A percentile compares a stretch with the other conserved stretches of the same genome.
These are phyloP conservation scores for Tinamus guttatus DNA, from an alignment of 2,113 vertebrate genomes.

Conservation along the genomic window DNA sequence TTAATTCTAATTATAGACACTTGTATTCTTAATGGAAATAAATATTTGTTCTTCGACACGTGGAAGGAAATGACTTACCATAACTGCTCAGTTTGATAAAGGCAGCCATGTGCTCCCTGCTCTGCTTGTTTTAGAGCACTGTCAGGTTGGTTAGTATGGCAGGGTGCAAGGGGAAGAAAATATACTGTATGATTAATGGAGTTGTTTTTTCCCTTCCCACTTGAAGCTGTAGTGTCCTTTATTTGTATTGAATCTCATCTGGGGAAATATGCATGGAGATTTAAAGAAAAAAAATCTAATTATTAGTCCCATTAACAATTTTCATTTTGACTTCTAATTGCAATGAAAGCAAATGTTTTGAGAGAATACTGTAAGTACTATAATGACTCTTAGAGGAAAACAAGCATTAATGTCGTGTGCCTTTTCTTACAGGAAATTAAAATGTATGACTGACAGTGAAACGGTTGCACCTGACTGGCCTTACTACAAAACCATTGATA, in stretches of 20 bases:
- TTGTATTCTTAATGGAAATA: not conserved
- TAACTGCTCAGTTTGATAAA: not conserved
- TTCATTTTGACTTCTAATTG: not conserved
- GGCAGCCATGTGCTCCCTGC: not conserved
- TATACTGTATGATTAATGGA: not conserved
- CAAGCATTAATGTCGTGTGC: conserved; percentile 61
- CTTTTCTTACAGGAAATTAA: conserved; percentile 88
- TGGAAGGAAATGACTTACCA: not conserved
- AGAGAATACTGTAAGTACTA: not conserved
- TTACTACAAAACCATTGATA: conserved; percentile 94
- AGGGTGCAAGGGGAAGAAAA: not conserved
- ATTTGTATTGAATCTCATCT: not conserved
- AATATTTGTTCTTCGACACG: not conserved
- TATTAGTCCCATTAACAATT: not conserved
- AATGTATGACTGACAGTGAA: conserved; percentile 86
- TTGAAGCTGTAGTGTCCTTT: not conserved
- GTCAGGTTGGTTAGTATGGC: not conserved
- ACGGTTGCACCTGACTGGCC: conserved; percentile 91
- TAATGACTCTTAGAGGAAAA: not conserved
- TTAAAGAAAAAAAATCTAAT: not conserved
- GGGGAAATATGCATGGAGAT: not conserved
- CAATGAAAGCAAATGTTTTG: not conserved
- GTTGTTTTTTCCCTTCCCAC: not conserved
- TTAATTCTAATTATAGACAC: not conserved
- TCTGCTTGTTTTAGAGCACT: not conserved